Base-by-base conservation (phyloP, 1,140 invertebrate genomes). In the Formica exsecta region DNA sequence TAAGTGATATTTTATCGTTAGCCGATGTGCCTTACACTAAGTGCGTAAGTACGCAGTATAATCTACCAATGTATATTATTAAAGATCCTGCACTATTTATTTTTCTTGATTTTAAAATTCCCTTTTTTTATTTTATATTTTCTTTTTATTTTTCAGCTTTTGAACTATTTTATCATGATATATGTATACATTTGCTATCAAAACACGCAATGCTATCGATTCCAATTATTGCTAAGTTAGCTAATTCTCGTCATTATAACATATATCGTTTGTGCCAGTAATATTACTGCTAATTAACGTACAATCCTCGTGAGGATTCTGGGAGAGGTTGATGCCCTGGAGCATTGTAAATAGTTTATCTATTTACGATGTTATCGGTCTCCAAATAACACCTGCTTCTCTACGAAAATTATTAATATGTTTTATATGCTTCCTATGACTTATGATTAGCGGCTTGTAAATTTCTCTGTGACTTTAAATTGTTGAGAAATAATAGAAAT, bases 11-110 rank as follows among this genome's bases (percentile, higher is more conserved):
- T 29, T 75, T 73, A 87, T 87, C 83, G 87, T 87, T 89, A 85
- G 68, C 25, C 84, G 75, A 85, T 91, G 86, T 79, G 89, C 83
- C 88, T 91, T 84, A 86, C 86, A 65, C 64, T 76, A 66, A 91
- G 87, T 85, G 88, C 54, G 54, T 75, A 87, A 86, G 71, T 79
- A 86, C 44, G 36, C 80, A 61, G 36, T 89, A 61, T 80, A 62
- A 89, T 89, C 87, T 80, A 79, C 51, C 57, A 65, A 62, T 57
- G 41, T 51, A 62, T 29, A 13, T 62, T 71, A 83, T 62, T 70
- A 70, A 25, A 77, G 59, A 29, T 22, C 13, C 22, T 32, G 9
- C n/a, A 29, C 1, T 38, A 80, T 81, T 57, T 81, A 73, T 62
- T 83, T 61, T 48, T 1, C 44, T 48, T 3, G 2, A 13, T 48